Percentiles rank a stretch among this genome's conserved stretches.
Evolutionary conservation across 2,888 invertebrate species (phyloP).

Genomic region (Crossocerus cetratus): DNA sequence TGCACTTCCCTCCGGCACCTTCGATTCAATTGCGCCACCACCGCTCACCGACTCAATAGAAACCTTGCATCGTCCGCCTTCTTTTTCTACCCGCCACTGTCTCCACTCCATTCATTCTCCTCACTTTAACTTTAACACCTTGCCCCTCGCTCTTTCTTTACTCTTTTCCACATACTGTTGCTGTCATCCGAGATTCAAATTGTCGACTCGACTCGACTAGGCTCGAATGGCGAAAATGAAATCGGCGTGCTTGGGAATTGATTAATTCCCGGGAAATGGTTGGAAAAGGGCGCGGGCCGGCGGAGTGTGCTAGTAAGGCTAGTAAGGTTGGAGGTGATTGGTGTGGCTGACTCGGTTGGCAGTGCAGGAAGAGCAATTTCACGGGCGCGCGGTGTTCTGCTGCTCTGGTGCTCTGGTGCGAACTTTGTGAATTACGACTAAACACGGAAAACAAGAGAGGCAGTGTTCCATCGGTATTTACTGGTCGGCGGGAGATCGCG

Average conservation of each 20-base stretch:
- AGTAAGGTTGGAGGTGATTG: too few relatives aligned
- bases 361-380: constrained; percentile 27
- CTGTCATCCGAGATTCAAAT: too few relatives aligned
- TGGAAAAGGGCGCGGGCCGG: too few relatives aligned
- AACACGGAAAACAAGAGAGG: constrained; percentile 9
- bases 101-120: background rate
- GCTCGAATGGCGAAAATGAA: too few relatives aligned
- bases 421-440: constrained; percentile 7
- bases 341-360: too few relatives aligned
- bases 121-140: background rate
- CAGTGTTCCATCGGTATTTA: background rate
- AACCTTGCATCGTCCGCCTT: constrained; percentile 16
- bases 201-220: too few relatives aligned
- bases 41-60: constrained; percentile 58
- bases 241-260: too few relatives aligned
- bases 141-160: background rate
- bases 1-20: constrained; percentile 62
- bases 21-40: constrained; percentile 67
- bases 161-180: background rate
- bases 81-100: constrained; percentile 6
- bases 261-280: too few relatives aligned
- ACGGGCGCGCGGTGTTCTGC: constrained; percentile 6
- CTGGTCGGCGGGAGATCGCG: background rate
- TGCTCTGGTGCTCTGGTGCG: too few relatives aligned
- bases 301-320: too few relatives aligned